These are phyloP conservation scores for Ametastegia equiseti DNA, from an alignment of 2,888 invertebrate genomes.

Conservation along the genomic window DNA sequence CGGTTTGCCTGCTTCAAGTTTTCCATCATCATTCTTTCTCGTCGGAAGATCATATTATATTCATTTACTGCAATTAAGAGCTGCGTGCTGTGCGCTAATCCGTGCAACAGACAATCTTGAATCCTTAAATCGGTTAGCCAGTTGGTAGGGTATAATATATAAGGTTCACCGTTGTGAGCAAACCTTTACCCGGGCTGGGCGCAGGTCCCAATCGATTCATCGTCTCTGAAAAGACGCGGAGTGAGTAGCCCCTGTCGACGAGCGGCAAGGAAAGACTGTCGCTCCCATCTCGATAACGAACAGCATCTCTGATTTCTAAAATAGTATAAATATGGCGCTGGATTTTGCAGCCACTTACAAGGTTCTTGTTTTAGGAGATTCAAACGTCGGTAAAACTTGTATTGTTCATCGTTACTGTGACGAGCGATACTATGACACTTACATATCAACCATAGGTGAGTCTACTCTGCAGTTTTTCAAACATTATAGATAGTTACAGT, in stretches of 20 bases:
- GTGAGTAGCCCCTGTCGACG: conserved; percentile 35
- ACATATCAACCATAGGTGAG: conserved; percentile 94
- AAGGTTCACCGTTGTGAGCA: conserved; percentile 28
- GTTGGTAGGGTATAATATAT: not conserved
- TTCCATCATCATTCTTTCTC: not conserved
- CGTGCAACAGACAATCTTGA: not conserved
- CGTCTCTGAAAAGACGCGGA: conserved; percentile 31
- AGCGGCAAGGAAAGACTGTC: conserved; percentile 21
- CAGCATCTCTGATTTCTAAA: conserved; percentile 32
- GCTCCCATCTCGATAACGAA: conserved; percentile 17
- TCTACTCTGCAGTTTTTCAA: conserved; percentile 55
- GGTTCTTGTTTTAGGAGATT: conserved; percentile 91
- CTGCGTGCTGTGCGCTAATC: not conserved
- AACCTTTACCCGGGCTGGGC: conserved; percentile 31
- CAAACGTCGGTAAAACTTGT: conserved; percentile 94
- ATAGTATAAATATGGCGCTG: conserved; percentile 83
- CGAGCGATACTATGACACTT: conserved; percentile 93
- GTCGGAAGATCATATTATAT: not conserved
- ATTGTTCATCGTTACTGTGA: conserved; percentile 94
- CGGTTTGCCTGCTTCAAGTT: not conserved
- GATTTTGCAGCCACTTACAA: conserved; percentile 93
- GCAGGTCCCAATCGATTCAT: conserved; percentile 47
- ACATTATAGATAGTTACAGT: not conserved
- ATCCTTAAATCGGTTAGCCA: not conserved
- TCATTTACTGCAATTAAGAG: not conserved